These are phyloP conservation scores for Poecilobothrus nobilitatus DNA, from an alignment of 2,888 invertebrate genomes.

Conservation along the genomic window DNA sequence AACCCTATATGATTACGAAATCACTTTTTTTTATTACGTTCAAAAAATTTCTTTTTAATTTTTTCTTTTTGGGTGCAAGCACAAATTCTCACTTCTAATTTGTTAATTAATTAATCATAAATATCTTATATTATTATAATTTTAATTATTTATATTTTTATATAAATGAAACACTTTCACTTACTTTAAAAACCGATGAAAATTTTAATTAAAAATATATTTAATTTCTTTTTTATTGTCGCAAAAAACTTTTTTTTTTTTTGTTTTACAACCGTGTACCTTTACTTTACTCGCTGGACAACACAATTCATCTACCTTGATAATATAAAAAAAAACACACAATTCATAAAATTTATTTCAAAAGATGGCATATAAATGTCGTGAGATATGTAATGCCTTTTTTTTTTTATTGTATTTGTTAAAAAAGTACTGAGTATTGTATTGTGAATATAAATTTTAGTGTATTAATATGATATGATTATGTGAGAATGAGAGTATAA, in stretches of 20 bases:
- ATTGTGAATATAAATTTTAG: no score
- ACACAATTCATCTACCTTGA: slow-evolving; percentile 3
- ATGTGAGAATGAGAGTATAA: neutral
- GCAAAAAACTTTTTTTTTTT: no score
- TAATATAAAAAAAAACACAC: neutral
- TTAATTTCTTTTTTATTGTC: neutral
- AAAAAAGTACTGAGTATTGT: no score
- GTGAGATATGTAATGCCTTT: neutral
- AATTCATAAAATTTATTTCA: neutral
- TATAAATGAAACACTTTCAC: neutral
- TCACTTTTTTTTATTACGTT: neutral
- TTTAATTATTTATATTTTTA: neutral
- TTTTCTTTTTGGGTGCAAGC: neutral
- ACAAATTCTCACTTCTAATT: neutral
- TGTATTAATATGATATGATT: neutral
- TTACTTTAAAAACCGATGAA: neutral
- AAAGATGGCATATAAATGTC: neutral
- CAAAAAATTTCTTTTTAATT: neutral
- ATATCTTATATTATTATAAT: neutral
- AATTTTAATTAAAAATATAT: neutral
- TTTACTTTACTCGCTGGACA: neutral
- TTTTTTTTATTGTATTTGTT: no score
- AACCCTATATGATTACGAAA: neutral
- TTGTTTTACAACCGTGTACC: neutral
- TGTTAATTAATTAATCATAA: neutral